phyloP scores from a whole-genome alignment of 2,797 vertebrate genomes.

The Acipenser transmontanus region DNA sequence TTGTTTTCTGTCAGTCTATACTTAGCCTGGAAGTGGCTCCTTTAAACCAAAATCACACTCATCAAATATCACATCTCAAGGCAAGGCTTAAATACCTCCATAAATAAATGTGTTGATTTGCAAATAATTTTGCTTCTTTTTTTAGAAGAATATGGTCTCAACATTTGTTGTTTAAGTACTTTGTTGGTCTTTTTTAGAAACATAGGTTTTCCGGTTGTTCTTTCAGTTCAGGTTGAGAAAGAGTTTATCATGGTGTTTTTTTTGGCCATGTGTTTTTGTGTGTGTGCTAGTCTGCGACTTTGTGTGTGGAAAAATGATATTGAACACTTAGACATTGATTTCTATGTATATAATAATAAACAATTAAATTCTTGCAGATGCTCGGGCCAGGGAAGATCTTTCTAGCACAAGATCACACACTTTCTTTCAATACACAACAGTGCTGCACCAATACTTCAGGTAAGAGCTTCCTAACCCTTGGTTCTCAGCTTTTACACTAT shows the following conservation, averaged over 20 bases:
- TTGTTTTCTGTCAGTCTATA: too few relatives aligned
- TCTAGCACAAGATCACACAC: conserved; percentile 88
- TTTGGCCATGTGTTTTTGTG: conserved; percentile 43
- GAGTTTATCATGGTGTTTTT: conserved; percentile 33
- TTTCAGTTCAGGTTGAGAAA: conserved; percentile 67
- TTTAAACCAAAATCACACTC: too few relatives aligned
- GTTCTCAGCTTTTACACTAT: too few relatives aligned
- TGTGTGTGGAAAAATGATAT: conserved; percentile 37
- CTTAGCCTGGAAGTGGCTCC: too few relatives aligned
- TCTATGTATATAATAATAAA: conserved; percentile 19
- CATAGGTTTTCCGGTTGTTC: conserved; percentile 75
- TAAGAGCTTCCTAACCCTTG: conserved; percentile 37
- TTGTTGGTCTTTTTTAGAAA: conserved; percentile 70
- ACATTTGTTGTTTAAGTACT: conserved; percentile 67
- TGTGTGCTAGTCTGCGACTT: conserved; percentile 35
- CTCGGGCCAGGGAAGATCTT: conserved; percentile 71
- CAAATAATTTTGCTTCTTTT: conserved; percentile 66
- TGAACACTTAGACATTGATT: conserved; percentile 32
- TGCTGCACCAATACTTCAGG: conserved; percentile 64
- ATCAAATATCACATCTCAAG: too few relatives aligned
- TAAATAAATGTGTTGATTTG: conserved; percentile 56
- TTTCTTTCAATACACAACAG: conserved; percentile 75
- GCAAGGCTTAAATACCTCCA: not conserved
- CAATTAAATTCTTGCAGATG: conserved; percentile 54
- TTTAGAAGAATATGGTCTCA: conserved; percentile 68